Conservation (phyloP, 2,113 vertebrate genomes). For the Azemiops feae region DNA sequence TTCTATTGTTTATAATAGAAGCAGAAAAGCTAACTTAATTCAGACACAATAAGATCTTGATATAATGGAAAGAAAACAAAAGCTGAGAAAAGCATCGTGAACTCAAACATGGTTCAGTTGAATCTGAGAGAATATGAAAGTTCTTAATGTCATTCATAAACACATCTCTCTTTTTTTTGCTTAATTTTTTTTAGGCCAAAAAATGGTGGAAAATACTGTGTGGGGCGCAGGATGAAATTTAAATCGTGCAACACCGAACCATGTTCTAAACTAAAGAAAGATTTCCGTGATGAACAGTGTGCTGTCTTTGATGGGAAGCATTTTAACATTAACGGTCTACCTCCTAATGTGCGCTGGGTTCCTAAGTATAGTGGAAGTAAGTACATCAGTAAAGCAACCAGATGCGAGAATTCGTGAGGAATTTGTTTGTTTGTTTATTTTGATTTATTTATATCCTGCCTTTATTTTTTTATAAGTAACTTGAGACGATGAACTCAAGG, state of each 20-base stretch:
- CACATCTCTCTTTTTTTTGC: neutral
- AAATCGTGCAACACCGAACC: conserved; percentile 96
- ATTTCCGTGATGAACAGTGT: conserved; percentile 97
- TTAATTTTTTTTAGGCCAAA: conserved; percentile 77
- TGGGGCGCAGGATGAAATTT: conserved; percentile 96
- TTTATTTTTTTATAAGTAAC: neutral
- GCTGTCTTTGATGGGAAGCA: conserved; percentile 90
- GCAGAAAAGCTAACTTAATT: neutral
- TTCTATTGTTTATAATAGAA: neutral
- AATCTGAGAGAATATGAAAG: neutral
- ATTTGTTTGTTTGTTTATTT: neutral
- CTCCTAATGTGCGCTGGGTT: conserved; percentile 93
- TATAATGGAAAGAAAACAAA: neutral
- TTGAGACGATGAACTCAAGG: too few species aligned
- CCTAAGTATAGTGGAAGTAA: conserved; percentile 99
- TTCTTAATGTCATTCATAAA: neutral
- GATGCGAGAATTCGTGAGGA: accelerated
- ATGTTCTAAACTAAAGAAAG: conserved; percentile 87
- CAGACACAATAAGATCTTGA: neutral
- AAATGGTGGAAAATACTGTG: conserved; percentile 92
- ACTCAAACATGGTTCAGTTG: neutral
- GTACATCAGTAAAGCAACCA: conserved; percentile 36
- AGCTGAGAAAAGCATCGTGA: neutral
- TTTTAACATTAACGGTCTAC: conserved; percentile 98
- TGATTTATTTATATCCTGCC: neutral